Conservation (phyloP, 1,140 invertebrate species). For the Heliconius himera region DNA sequence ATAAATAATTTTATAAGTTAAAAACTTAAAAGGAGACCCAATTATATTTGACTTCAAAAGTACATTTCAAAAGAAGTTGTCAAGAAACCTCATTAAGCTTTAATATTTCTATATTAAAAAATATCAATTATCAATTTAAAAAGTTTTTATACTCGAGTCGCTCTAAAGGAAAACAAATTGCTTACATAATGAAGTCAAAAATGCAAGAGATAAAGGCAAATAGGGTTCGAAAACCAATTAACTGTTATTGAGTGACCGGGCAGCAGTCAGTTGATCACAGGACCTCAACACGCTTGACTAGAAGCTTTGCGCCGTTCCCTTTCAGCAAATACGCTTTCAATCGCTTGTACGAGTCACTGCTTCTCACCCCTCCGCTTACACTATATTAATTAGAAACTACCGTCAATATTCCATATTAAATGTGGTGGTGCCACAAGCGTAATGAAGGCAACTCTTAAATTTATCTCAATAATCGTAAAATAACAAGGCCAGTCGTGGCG, state of each 20-base stretch:
- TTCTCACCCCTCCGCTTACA: conserved; percentile 46
- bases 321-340: conserved; percentile 56
- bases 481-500: not conserved
- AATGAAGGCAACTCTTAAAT: not conserved
- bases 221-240: conserved; percentile 37
- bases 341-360: conserved; percentile 68
- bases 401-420: conserved; percentile 15
- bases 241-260: conserved; percentile 58
- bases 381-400: conserved; percentile 47
- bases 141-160: not conserved
- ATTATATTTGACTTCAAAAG: not conserved
- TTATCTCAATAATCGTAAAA: conserved; percentile 4
- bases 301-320: conserved; percentile 54
- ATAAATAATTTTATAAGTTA: not conserved
- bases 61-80: not conserved
- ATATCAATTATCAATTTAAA: not conserved
- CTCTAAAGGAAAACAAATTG: conserved; percentile 2
- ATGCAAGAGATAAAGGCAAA: conserved; percentile 26
- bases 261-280: conserved; percentile 63
- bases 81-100: not conserved
- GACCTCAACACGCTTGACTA: conserved; percentile 59
- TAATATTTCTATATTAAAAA: too few species aligned
- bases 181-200: conserved; percentile 19
- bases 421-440: not conserved
- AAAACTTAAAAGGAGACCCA: not conserved